Evolutionary conservation across 2,888 invertebrate species (phyloP).

Genomic region (Panzeria rudis): DNA sequence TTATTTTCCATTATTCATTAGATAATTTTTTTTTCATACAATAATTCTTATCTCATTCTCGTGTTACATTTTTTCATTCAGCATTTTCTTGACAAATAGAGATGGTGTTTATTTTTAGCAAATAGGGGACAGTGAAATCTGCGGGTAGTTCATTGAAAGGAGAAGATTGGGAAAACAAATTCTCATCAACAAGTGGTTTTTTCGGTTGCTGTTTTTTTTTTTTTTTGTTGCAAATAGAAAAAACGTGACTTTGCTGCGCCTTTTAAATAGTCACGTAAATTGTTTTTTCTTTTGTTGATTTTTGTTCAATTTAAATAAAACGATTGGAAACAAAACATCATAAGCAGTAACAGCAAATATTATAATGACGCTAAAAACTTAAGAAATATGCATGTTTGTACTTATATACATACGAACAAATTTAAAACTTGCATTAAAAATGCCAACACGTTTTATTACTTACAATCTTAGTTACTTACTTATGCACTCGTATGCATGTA

Average conservation of each 20-base stretch:
- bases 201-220: constrained; percentile 22
- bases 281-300: constrained; percentile 69
- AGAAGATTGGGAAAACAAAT: constrained; percentile 26
- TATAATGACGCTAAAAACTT: constrained; percentile 44
- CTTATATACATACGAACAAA: background rate
- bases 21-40: constrained; percentile 47
- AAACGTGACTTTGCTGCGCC: constrained; percentile 81
- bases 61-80: constrained; percentile 29
- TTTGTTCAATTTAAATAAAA: constrained; percentile 63
- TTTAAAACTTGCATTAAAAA: constrained; percentile 63
- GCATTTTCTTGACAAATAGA: constrained; percentile 25
- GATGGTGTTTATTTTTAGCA: constrained; percentile 43
- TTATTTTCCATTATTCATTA: constrained; percentile 56
- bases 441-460: constrained; percentile 72
- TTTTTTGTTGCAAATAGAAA: constrained; percentile 30
- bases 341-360: constrained; percentile 18
- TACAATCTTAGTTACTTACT: constrained; percentile 41
- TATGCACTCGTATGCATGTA: background rate
- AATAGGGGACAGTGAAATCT: constrained; percentile 1
- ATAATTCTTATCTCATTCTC: constrained; percentile 56
- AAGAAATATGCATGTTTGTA: constrained; percentile 36
- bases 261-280: constrained; percentile 80
- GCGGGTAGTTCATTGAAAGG: background rate
- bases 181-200: constrained; percentile 58
- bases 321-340: constrained; percentile 59